These are phyloP conservation scores for Peromyscus aztecus DNA, from an alignment of 2,797 vertebrate genomes.

Conservation along the genomic window DNA sequence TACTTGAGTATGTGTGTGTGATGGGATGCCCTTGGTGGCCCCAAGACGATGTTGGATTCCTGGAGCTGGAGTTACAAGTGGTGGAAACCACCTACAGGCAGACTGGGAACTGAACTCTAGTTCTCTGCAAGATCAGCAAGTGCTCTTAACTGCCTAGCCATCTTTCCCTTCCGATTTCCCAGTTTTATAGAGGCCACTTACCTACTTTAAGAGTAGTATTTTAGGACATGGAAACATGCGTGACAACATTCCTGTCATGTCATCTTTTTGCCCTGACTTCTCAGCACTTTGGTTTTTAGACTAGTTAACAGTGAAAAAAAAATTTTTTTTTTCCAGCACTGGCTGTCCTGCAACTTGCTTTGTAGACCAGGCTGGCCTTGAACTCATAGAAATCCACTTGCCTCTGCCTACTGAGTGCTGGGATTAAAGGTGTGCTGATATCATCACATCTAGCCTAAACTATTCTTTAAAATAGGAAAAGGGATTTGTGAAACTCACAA, in stretches of 20 bases:
- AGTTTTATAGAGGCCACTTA: background rate
- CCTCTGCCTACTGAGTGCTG: too few species aligned
- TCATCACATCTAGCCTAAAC: too few species aligned
- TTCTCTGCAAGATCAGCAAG: background rate
- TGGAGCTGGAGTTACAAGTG: background rate
- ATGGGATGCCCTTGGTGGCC: background rate
- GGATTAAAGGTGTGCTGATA: too few species aligned
- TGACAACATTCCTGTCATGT: background rate
- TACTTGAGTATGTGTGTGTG: background rate
- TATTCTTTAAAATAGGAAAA: background rate
- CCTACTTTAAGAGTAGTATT: background rate
- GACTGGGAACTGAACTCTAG: background rate
- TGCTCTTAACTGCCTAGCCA: background rate
- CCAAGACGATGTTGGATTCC: background rate
- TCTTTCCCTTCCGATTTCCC: background rate
- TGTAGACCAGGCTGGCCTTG: too few species aligned
- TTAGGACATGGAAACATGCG: background rate
- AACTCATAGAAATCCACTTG: too few species aligned
- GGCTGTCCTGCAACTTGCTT: too few species aligned
- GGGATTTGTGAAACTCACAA: constrained; percentile 3
- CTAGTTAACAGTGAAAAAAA: background rate
- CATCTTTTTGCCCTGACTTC: constrained; percentile 14
- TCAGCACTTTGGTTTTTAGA: constrained; percentile 43
- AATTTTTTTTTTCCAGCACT: too few species aligned
- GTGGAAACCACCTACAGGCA: background rate